Evolutionary conservation across 2,113 vertebrate genomes (phyloP), one percentile per base, ranked within the genome.

Genomic region (Helogale parvula): DNA sequence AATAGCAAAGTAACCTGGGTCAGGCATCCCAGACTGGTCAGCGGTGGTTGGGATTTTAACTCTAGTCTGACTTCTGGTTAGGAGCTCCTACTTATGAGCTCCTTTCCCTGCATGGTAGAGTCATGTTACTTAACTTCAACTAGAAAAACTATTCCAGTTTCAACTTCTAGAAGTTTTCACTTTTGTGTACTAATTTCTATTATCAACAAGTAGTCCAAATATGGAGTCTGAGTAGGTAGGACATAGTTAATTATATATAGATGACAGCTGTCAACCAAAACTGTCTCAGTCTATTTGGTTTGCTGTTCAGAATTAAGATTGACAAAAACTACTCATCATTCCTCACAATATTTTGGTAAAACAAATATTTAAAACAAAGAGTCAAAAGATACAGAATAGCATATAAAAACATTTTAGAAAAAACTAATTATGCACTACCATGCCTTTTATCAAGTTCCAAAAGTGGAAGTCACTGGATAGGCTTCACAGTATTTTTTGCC

Each of bases 221-320:
- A 72, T 93, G 38, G 57, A 92, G 12, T 33, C 27, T 74, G 3
- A 47, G 41, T 15, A 95, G 94, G 29, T n/a, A 84, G 60, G 66
- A 66, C 5, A 4, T 23, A 96, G 35, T 57, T 88, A 83, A 89
- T 29, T 71, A n/a, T 60, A 57, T 27, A n/a, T 1, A 57, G 35
- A 86, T 45, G 74, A 82, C 86, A 96, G 41, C 2, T 87, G 25
- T 66, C 95, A 52, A 91, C 25, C 33, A 77, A 88, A 97, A 94
- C 10, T 80, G 35, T 81, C 52, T 77, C 25, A 50, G 14, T 33
- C n/a, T 80, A 82, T 83, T 54, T 68, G 29, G 7, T 88, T n/a
- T 80, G 85, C 45, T 90, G 81, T 79, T 81, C 15, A 72, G 83
- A 95, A 93, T 60, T 90, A 71, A 80, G 13, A 65, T 5, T 80